Evolutionary conservation across 2,113 vertebrate species (phyloP).

Genomic region (Rhipidura dahli): DNA sequence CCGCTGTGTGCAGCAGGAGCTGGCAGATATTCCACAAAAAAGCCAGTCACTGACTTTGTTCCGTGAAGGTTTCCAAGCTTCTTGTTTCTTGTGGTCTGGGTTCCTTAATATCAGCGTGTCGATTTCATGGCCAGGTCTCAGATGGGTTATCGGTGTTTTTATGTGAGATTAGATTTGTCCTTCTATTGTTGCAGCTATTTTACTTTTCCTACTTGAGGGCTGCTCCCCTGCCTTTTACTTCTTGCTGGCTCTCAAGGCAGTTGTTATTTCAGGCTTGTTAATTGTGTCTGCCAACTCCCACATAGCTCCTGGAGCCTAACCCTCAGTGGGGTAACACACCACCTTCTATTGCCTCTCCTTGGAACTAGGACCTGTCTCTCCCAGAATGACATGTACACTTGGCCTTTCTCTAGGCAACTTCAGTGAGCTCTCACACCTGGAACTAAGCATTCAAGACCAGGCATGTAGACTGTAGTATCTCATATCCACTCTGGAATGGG

Average conservation of each 20-base stretch:
- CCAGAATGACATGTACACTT: background rate
- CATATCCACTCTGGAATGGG: background rate
- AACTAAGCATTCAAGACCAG: slow-evolving; percentile 1
- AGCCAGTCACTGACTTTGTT: background rate
- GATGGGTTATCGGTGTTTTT: background rate
- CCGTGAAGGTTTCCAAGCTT: background rate
- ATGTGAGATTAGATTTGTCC: slow-evolving; percentile 8
- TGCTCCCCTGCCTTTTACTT: background rate
- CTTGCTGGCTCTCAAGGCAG: background rate
- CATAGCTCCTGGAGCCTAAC: background rate
- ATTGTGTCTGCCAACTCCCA: slow-evolving; percentile 5
- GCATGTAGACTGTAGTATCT: background rate
- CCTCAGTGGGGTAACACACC: background rate
- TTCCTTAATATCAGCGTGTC: background rate
- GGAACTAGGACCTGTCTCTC: background rate
- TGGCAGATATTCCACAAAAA: background rate
- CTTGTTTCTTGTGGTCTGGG: background rate
- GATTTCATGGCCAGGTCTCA: background rate
- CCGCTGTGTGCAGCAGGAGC: background rate
- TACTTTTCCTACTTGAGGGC: slow-evolving; percentile 1
- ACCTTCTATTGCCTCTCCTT: background rate
- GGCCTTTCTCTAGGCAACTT: background rate
- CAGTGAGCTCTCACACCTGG: background rate
- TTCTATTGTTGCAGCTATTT: slow-evolving; percentile 20
- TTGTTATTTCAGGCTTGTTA: slow-evolving; percentile 35